phyloP scores from a whole-genome alignment of 2,888 invertebrate genomes.

The Polydrusus pterygomalis region DNA sequence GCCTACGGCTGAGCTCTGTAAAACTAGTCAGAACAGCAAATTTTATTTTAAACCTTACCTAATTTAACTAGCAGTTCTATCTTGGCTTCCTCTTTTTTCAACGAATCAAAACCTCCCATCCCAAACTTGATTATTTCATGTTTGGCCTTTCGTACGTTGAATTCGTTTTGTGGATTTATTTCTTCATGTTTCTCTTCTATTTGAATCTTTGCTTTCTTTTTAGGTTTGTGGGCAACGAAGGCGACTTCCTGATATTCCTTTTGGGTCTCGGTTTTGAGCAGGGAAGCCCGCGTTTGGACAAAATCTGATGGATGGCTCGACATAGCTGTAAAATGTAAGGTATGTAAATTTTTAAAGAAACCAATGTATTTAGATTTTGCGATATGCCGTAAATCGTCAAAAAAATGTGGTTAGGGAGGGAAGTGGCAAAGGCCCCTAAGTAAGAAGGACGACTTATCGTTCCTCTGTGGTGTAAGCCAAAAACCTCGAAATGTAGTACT shows the following conservation, averaged over 20 bases:
- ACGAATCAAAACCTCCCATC: constrained; percentile 82
- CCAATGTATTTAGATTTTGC: no score
- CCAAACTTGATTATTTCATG: constrained; percentile 91
- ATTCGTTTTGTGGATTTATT: constrained; percentile 69
- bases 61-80: constrained; percentile 85
- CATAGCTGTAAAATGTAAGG: not conserved
- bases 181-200: constrained; percentile 55
- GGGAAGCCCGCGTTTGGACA: constrained; percentile 74
- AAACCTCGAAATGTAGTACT: no score
- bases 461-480: no score
- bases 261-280: constrained; percentile 71
- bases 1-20: no score
- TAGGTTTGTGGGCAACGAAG: constrained; percentile 75
- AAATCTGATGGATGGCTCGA: constrained; percentile 56
- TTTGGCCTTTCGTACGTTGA: constrained; percentile 84
- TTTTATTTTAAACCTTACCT: constrained; percentile 72
- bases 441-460: no score
- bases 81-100: constrained; percentile 86
- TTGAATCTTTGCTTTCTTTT: constrained; percentile 63
- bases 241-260: constrained; percentile 73
- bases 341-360: no score
- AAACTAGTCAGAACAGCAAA: no score
- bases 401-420: no score
- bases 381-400: no score
- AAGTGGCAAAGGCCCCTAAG: no score